A percentile compares a stretch with the other conserved stretches of the same genome.
These are phyloP conservation scores for Cuniculus paca DNA, from an alignment of 2,797 vertebrate species.

Conservation along the genomic window DNA sequence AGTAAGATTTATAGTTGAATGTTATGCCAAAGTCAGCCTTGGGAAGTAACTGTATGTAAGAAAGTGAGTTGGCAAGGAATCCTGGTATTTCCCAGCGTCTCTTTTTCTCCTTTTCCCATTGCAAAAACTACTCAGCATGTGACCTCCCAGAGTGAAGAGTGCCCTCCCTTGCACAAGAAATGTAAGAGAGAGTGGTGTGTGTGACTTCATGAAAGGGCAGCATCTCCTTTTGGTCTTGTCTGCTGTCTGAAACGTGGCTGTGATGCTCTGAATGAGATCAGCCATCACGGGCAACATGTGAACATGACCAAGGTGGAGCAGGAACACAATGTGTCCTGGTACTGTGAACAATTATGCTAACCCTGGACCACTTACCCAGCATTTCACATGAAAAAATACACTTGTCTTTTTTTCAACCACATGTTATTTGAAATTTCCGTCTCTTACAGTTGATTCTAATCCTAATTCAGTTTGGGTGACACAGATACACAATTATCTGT, in stretches of 20 bases:
- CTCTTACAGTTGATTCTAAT: constrained; percentile 6
- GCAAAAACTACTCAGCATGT: neutral
- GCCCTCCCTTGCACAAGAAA: neutral
- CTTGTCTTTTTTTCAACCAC: neutral
- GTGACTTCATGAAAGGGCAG: neutral
- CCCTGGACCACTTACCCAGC: neutral
- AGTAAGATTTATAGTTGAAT: neutral
- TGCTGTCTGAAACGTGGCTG: neutral
- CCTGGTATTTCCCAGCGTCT: neutral
- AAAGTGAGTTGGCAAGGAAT: neutral
- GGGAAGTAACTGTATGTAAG: neutral
- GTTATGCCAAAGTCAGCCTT: neutral
- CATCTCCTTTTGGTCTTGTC: neutral
- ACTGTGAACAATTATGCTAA: neutral
- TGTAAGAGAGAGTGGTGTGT: neutral
- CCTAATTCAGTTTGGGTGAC: neutral
- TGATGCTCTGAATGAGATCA: neutral
- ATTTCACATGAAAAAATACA: neutral
- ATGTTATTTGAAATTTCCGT: constrained; percentile 43
- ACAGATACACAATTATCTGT: constrained; percentile 18
- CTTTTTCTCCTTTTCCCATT: neutral
- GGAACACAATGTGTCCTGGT: neutral
- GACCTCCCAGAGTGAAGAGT: constrained; percentile 12
- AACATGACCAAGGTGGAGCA: neutral
- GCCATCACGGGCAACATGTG: neutral